phyloP scores from a whole-genome alignment of 2,888 invertebrate species.

The Cerceris ruficornis region DNA sequence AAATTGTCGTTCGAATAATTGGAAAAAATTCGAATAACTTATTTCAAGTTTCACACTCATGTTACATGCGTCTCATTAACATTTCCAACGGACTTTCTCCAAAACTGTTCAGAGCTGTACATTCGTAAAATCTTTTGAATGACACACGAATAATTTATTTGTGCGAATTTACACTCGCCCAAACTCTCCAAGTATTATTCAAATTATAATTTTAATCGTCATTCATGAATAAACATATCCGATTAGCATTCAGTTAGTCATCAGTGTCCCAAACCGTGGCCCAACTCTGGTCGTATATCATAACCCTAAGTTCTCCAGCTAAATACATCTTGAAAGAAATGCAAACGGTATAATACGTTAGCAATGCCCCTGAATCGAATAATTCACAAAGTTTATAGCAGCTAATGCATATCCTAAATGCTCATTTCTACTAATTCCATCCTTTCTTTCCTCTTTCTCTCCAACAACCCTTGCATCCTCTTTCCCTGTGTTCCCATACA shows the following conservation, averaged over 20 bases:
- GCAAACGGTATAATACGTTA: conserved; percentile 17
- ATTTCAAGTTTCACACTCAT: too few species aligned
- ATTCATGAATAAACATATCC: too few species aligned
- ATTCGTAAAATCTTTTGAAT: too few species aligned
- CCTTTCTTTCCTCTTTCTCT: not conserved
- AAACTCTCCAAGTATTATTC: too few species aligned
- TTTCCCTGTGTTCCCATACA: not conserved
- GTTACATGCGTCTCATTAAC: too few species aligned
- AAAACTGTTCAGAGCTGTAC: too few species aligned
- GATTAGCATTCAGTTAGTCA: too few species aligned
- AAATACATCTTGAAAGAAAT: conserved; percentile 21
- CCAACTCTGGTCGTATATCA: not conserved
- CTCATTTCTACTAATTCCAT: conserved; percentile 5
- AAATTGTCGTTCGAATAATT: not conserved
- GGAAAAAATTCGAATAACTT: not conserved
- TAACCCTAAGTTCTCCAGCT: conserved; percentile 2
- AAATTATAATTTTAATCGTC: too few species aligned
- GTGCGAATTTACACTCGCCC: too few species aligned
- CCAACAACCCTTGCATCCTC: not conserved
- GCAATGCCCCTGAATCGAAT: conserved; percentile 49
- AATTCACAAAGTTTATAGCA: conserved; percentile 37
- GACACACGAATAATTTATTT: too few species aligned
- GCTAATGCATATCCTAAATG: conserved; percentile 20
- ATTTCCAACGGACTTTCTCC: too few species aligned
- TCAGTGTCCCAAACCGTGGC: not conserved